These are phyloP conservation scores for Silurus glanis DNA, from an alignment of 2,113 vertebrate species.

Conservation along the genomic window DNA sequence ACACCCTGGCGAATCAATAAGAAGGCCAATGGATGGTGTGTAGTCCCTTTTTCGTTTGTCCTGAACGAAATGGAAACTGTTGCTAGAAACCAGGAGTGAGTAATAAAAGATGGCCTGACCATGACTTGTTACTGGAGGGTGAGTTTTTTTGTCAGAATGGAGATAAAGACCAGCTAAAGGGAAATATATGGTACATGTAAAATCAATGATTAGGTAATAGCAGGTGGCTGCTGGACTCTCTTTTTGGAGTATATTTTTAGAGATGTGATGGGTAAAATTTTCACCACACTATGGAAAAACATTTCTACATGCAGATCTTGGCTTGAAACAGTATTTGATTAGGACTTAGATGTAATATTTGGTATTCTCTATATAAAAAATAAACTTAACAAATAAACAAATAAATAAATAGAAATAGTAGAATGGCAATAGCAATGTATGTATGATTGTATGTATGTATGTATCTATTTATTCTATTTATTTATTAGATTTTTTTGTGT, in stretches of 20 bases:
- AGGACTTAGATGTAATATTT: background rate
- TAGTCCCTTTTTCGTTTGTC: conserved; percentile 64
- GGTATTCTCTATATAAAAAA: background rate
- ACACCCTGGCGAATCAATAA: conserved; percentile 92
- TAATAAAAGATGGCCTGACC: conserved; percentile 37
- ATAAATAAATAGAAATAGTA: background rate
- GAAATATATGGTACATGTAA: conserved; percentile 22
- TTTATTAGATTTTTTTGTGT: background rate
- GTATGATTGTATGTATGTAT: background rate
- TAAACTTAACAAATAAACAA: no score
- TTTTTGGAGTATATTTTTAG: background rate
- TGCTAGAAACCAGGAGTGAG: conserved; percentile 38
- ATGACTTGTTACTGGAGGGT: conserved; percentile 45
- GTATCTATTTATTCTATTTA: background rate
- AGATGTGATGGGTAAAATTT: background rate
- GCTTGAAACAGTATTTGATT: background rate
- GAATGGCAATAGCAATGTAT: background rate
- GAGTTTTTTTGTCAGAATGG: conserved; percentile 13
- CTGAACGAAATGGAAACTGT: conserved; percentile 49
- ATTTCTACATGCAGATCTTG: background rate
- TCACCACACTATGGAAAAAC: background rate
- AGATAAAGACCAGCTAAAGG: conserved; percentile 29
- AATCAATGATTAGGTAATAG: conserved; percentile 29
- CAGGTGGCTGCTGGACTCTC: background rate
- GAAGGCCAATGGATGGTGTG: conserved; percentile 86